A percentile compares a stretch with the other conserved stretches of the same genome.
Conservation (phyloP, 1,140 invertebrate species). For the Delia radicum region DNA sequence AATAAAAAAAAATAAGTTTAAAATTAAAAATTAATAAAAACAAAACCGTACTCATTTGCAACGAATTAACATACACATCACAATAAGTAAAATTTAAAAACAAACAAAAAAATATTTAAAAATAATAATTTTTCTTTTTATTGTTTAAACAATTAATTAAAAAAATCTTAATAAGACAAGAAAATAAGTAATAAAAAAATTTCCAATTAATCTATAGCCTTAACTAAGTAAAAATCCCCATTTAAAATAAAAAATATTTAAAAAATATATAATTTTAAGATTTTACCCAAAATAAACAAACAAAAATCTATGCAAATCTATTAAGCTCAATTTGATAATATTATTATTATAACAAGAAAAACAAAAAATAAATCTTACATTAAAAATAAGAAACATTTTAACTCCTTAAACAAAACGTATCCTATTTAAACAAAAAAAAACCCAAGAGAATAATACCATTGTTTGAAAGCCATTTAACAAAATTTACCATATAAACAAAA, state of each 20-base stretch:
- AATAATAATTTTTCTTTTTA: not conserved
- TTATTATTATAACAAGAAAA: conserved; percentile 5
- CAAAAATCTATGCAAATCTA: conserved; percentile 3
- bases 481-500: conserved; percentile 20
- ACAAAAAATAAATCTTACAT: not conserved
- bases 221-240: conserved; percentile 8
- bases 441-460: not conserved
- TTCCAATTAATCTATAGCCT: conserved; percentile 21
- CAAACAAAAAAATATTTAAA: conserved; percentile 1
- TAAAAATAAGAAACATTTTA: conserved; percentile 7
- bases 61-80: conserved; percentile 23
- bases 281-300: conserved; percentile 10
- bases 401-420: conserved; percentile 21
- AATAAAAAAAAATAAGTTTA: not conserved
- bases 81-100: conserved; percentile 7
- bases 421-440: conserved; percentile 14
- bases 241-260: not conserved
- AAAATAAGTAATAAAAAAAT: not conserved
- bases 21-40: not conserved
- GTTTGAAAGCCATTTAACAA: conserved; percentile 21
- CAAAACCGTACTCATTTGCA: conserved; percentile 20
- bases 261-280: conserved; percentile 17
- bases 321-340: conserved; percentile 23
- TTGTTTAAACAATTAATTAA: not conserved
- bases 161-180: not conserved